Conservation (phyloP, 2,797 vertebrate genomes). For the Calcarius lapponicus region DNA sequence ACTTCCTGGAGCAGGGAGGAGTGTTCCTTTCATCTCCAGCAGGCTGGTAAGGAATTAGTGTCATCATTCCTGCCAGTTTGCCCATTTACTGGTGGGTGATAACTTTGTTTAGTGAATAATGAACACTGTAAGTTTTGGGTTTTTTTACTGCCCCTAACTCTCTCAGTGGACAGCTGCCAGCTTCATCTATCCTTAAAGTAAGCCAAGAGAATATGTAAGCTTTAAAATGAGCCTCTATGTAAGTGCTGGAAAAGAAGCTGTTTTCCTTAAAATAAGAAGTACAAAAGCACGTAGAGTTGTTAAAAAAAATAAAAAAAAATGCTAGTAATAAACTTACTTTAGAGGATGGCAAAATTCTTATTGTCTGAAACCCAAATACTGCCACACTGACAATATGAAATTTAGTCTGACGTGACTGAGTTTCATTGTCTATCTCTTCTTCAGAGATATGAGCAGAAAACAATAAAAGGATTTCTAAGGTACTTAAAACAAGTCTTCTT, state of each 20-base stretch:
- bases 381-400: neutral
- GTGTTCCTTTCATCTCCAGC: neutral
- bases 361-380: constrained; percentile 24
- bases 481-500: neutral
- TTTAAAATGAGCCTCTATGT: constrained; percentile 14
- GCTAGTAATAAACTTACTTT: constrained; percentile 19
- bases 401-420: constrained; percentile 7
- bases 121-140: neutral
- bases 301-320: neutral
- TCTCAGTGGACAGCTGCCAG: constrained; percentile 7
- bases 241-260: constrained; percentile 15
- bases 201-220: neutral
- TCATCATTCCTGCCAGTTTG: neutral
- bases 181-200: constrained; percentile 6
- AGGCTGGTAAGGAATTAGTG: neutral
- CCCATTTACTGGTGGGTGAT: constrained; percentile 11
- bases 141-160: neutral
- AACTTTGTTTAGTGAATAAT: constrained; percentile 23
- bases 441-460: neutral
- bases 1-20: neutral
- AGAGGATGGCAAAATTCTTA: constrained; percentile 6
- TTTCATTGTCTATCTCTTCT: neutral
- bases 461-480: neutral
- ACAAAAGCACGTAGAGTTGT: neutral
- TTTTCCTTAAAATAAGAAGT: constrained; percentile 15